These are phyloP conservation scores for Deilephila porcellus DNA, from an alignment of 2,888 invertebrate species.

Conservation along the genomic window DNA sequence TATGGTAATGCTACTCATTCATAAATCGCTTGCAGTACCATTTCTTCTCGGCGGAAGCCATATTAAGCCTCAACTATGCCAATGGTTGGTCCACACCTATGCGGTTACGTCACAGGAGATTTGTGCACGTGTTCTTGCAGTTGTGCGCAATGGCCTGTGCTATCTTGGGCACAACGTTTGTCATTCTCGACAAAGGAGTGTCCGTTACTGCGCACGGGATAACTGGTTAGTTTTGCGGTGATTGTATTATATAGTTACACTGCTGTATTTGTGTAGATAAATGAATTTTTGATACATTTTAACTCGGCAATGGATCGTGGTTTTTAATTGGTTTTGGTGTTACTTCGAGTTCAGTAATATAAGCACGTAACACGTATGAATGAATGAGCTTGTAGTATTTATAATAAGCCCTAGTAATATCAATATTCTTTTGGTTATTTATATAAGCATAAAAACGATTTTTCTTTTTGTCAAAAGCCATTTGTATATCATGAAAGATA, in stretches of 20 bases:
- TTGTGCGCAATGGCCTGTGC: constrained; percentile 50
- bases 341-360: not conserved
- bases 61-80: constrained; percentile 57
- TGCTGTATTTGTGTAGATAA: not conserved
- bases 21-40: constrained; percentile 53
- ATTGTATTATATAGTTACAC: not conserved
- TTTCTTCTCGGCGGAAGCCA: constrained; percentile 62
- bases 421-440: not conserved
- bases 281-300: too few species aligned
- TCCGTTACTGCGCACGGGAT: constrained; percentile 48
- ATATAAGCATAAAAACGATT: not conserved
- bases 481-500: not conserved
- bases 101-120: constrained; percentile 49
- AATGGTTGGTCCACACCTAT: constrained; percentile 66
- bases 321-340: too few species aligned
- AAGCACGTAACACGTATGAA: too few species aligned
- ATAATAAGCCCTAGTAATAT: too few species aligned
- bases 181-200: constrained; percentile 39
- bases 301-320: too few species aligned
- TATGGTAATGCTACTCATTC: constrained; percentile 24
- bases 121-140: constrained; percentile 55
- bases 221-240: constrained; percentile 47
- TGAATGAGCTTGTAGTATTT: too few species aligned
- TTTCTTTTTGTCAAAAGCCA: too few species aligned
- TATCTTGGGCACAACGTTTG: constrained; percentile 44